Evolutionary conservation across 1,140 invertebrate genomes (phyloP).

Genomic region (Odontomachus brunneus): DNA sequence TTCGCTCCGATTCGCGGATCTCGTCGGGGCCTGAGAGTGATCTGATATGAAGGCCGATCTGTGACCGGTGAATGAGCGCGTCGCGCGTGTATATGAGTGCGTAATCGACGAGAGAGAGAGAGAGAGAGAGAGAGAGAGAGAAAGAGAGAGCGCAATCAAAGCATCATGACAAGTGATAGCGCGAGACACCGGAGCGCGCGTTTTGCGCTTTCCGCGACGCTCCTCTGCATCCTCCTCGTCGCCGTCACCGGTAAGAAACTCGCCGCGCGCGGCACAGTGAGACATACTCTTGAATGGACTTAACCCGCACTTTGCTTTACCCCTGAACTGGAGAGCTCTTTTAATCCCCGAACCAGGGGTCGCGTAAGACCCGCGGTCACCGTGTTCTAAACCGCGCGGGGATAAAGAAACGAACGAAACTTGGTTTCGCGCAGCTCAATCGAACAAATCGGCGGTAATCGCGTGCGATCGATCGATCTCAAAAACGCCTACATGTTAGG

Average conservation of each 20-base stretch:
- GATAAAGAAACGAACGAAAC: constrained; percentile 3
- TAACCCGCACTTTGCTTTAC: not conserved
- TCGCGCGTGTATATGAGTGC: constrained; percentile 60
- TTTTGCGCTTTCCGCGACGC: constrained; percentile 69
- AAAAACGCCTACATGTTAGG: not conserved
- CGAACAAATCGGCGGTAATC: not conserved
- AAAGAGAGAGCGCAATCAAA: constrained; percentile 53
- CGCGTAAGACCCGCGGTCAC: not conserved
- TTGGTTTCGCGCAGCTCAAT: not conserved
- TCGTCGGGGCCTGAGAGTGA: constrained; percentile 59
- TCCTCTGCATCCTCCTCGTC: constrained; percentile 73
- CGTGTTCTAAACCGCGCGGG: not conserved
- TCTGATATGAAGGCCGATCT: constrained; percentile 72
- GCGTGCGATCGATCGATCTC: not conserved
- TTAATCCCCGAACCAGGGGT: not conserved
- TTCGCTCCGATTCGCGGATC: constrained; percentile 24
- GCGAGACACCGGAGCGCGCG: constrained; percentile 73
- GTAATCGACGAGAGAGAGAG: constrained; percentile 52
- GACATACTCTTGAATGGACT: constrained; percentile 12
- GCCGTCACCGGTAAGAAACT: constrained; percentile 79
- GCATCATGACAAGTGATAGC: constrained; percentile 77
- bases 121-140: too few species aligned
- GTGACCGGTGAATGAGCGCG: constrained; percentile 71
- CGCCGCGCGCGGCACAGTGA: constrained; percentile 32
- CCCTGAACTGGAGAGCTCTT: constrained; percentile 5